These are phyloP conservation scores for Drosophila arizonae DNA, from an alignment of 1,140 invertebrate genomes.

Conservation along the genomic window DNA sequence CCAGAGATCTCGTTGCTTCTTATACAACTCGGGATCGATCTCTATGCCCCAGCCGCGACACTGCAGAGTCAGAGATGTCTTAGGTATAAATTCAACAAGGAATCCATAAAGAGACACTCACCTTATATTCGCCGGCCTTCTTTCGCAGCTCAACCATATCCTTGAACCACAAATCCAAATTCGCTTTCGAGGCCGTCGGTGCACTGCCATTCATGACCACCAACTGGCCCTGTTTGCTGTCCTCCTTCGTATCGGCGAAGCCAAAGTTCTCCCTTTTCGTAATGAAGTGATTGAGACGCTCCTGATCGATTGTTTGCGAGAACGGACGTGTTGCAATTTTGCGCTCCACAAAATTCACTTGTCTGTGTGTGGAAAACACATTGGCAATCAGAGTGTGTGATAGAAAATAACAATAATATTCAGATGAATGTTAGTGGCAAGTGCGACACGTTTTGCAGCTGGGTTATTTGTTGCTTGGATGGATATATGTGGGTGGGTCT, in stretches of 20 bases:
- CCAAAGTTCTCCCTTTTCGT: constrained; percentile 82
- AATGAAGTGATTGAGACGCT: constrained; percentile 84
- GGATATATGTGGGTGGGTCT: constrained; percentile 25
- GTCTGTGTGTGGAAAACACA: constrained; percentile 55
- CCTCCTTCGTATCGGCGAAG: constrained; percentile 70
- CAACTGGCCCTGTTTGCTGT: constrained; percentile 57
- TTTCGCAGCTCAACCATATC: constrained; percentile 94
- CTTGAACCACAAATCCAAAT: constrained; percentile 89
- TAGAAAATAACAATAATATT: constrained; percentile 9
- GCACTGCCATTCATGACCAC: constrained; percentile 75
- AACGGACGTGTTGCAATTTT: constrained; percentile 85
- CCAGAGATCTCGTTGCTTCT: constrained; percentile 92
- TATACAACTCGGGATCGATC: constrained; percentile 91
- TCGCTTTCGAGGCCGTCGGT: constrained; percentile 77
- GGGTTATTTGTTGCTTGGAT: constrained; percentile 30
- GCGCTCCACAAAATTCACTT: constrained; percentile 78
- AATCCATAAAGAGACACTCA: constrained; percentile 80
- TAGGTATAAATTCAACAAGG: too few species aligned
- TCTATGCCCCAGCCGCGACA: constrained; percentile 95
- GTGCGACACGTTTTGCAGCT: constrained; percentile 38
- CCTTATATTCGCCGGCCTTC: constrained; percentile 96
- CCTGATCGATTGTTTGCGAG: constrained; percentile 89
- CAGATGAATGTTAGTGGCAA: constrained; percentile 36
- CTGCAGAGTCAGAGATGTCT: constrained; percentile 83
- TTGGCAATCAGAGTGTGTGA: constrained; percentile 26